Evolutionary conservation across 2,797 vertebrate genomes (phyloP).

Genomic region (Glyptemys insculpta): DNA sequence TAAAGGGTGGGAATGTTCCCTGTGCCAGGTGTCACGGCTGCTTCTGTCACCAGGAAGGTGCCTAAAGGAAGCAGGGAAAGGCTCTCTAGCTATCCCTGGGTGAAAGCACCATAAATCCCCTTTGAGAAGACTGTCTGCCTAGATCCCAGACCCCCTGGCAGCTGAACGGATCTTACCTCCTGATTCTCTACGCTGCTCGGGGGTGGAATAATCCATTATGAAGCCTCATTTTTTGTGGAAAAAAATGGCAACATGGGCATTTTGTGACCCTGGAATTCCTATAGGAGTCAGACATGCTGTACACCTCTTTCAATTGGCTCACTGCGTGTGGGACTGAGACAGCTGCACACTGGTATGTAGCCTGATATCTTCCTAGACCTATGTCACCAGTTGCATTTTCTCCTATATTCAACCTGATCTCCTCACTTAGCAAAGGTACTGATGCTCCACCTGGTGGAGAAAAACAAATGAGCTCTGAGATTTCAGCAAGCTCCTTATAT

Average conservation of each 20-base stretch:
- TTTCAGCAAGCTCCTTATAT: not conserved
- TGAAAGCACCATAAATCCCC: not conserved
- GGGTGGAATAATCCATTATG: not conserved
- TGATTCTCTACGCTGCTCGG: not conserved
- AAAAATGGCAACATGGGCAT: accelerated
- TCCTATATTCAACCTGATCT: not conserved
- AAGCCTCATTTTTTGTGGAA: not conserved
- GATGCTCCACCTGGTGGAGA: slow-evolving; percentile 72
- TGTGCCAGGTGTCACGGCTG: not conserved
- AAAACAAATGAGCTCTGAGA: not conserved
- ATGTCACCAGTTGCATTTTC: accelerated
- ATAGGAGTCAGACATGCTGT: not conserved
- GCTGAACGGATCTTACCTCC: not conserved
- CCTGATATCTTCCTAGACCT: not conserved
- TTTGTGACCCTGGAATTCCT: not conserved
- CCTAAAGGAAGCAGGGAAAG: not conserved
- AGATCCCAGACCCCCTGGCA: not conserved
- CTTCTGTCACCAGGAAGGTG: not conserved
- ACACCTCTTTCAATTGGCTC: not conserved
- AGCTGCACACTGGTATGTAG: not conserved
- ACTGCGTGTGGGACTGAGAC: too few relatives aligned
- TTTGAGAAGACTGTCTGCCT: not conserved
- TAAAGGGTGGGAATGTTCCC: not conserved
- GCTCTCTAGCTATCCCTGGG: not conserved
- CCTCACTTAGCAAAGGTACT: not conserved